Conservation (phyloP, 2,113 vertebrate genomes). For the Chauna torquata region DNA sequence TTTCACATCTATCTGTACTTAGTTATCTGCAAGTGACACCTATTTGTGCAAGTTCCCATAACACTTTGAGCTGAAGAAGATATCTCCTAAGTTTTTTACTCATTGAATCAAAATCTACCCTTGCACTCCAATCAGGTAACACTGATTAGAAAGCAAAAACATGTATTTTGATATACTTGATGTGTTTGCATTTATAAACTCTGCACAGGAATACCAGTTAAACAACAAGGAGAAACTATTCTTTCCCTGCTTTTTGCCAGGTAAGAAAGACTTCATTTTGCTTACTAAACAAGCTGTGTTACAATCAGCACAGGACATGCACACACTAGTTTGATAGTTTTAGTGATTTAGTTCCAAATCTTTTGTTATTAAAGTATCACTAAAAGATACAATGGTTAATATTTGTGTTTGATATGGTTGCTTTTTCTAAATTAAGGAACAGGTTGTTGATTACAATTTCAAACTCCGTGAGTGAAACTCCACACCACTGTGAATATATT, state of each 20-base stretch:
- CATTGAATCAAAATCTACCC: neutral
- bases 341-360: neutral
- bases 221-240: neutral
- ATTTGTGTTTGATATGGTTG: neutral
- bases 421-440: neutral
- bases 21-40: neutral
- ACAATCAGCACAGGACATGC: neutral
- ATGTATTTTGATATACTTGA: neutral
- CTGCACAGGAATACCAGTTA: neutral
- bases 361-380: neutral
- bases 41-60: neutral
- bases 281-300: neutral
- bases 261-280: neutral
- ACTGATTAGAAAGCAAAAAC: neutral
- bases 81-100: neutral
- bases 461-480: neutral
- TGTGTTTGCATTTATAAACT: neutral
- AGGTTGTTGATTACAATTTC: neutral
- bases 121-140: neutral
- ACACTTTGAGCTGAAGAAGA: neutral
- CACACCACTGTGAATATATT: neutral
- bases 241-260: neutral
- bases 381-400: neutral
- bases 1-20: neutral
- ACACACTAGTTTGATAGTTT: neutral